phyloP scores from a whole-genome alignment of 1,140 invertebrate genomes.

The Brachionus paranguensis region DNA sequence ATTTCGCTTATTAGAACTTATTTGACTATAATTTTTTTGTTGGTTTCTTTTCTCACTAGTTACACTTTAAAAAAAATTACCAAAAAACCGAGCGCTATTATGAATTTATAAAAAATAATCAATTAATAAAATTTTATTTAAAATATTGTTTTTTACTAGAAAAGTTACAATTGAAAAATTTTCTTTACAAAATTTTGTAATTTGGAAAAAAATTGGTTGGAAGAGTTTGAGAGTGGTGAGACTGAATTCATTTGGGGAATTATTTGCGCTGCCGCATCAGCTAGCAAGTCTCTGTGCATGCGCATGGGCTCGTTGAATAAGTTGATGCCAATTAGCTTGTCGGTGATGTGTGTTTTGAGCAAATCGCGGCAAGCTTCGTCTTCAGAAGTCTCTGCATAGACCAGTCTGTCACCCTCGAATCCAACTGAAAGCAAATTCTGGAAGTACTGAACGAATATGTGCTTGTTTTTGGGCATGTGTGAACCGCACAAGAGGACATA shows the following conservation, averaged over 20 bases:
- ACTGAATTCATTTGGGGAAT: neutral
- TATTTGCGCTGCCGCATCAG: neutral
- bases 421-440: neutral
- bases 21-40: neutral
- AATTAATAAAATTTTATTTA: neutral
- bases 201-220: neutral
- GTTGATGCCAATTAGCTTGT: neutral
- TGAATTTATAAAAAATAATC: neutral
- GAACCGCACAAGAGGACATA: neutral
- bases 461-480: constrained; percentile 2
- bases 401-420: neutral
- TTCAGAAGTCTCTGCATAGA: neutral
- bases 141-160: neutral
- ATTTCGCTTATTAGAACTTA: neutral
- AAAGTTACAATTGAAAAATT: neutral
- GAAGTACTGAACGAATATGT: neutral
- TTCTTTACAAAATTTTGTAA: neutral
- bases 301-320: neutral
- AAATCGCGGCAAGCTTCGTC: neutral
- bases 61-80: neutral
- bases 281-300: neutral
- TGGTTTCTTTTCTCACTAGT: neutral
- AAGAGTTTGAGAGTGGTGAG: neutral
- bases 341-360: constrained; percentile 1
- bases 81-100: neutral